Base-by-base conservation (phyloP, 1,140 invertebrate species). In the Monochamus saltuarius region DNA sequence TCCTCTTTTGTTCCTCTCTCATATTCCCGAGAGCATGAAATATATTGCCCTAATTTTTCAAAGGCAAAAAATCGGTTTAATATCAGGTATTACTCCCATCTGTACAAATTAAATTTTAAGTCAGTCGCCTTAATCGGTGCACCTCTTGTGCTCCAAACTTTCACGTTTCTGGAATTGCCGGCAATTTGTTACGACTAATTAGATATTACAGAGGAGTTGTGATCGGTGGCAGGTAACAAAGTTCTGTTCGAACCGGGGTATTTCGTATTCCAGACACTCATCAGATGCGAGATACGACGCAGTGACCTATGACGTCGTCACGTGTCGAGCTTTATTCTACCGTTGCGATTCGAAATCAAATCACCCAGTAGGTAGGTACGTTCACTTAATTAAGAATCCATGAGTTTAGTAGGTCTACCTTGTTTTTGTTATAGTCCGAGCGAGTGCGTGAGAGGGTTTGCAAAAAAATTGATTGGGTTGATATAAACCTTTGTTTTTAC, bases 271-370 rank as follows among this genome's bases (percentile, higher is more conserved):
- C 50, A 56, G 50, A 34, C 16, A 46, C n/a, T 38, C 19, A 46
- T 45, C 38, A 61, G 34, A 50, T 22, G 37, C 52, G 19, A 52
- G 50, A 42, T 52, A 56, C 46, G 52, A 64, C 42, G 57, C 62
- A 57, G 62, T 64, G 62, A 64, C 62, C 62, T 64, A 61, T 64
- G 62, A 60, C 57, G 14, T 64, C 51, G 62, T 64, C 62, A 64
- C 62, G 62, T 35, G 58, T 64, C 39, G n/a, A 35, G 62, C 58
- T 64, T 60, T 64, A 60, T 64, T 64, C 58, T 53, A 56, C 46
- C 36, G 62, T 51, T 53, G 47, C 47, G 62, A 60, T 60, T 60
- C 49, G 37, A 64, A 64, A 64, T 64, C 57, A 61, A 64, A 64
- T 64, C 62, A 64, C 53, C 51, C 46, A 53, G 52, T 64, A 64